Evolutionary conservation across 2,888 invertebrate genomes (phyloP).

Genomic region (Ephialtes manifestator): DNA sequence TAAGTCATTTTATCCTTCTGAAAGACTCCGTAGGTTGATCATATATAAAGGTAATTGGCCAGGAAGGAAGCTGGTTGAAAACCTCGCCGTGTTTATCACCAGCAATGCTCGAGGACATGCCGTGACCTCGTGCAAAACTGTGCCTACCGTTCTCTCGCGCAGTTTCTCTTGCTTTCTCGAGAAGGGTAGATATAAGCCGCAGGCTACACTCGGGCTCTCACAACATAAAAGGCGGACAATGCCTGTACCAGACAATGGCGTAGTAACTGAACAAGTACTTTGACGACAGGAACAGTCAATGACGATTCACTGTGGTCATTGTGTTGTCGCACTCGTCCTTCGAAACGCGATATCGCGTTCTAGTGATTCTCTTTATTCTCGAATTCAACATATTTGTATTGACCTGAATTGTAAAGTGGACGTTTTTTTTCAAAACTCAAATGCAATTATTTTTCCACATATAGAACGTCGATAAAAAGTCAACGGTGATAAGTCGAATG

Average conservation of each 20-base stretch:
- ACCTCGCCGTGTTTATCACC: slow-evolving; percentile 39
- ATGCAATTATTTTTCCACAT: neutral
- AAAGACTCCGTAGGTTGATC: neutral
- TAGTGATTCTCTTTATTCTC: slow-evolving; percentile 23
- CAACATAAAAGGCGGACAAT: slow-evolving; percentile 67
- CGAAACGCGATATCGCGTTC: slow-evolving; percentile 26
- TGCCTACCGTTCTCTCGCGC: slow-evolving; percentile 45
- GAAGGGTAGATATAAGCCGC: slow-evolving; percentile 54
- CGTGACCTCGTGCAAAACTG: slow-evolving; percentile 63
- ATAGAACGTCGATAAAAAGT: no score
- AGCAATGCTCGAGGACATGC: slow-evolving; percentile 56
- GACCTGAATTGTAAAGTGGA: neutral
- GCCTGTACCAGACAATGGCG: slow-evolving; percentile 63
- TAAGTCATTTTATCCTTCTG: neutral
- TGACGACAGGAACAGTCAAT: slow-evolving; percentile 64
- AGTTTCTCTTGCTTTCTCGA: slow-evolving; percentile 57
- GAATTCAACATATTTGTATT: slow-evolving; percentile 20
- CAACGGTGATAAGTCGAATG: neutral
- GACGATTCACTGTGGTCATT: slow-evolving; percentile 57
- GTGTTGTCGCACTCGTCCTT: slow-evolving; percentile 28
- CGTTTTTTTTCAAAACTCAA: neutral
- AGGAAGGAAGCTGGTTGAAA: slow-evolving; percentile 15
- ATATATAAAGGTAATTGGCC: slow-evolving; percentile 24
- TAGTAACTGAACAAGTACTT: slow-evolving; percentile 64
- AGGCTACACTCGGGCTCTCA: slow-evolving; percentile 57